phyloP scores from a whole-genome alignment of 2,113 vertebrate species.

The Eclectus roratus region DNA sequence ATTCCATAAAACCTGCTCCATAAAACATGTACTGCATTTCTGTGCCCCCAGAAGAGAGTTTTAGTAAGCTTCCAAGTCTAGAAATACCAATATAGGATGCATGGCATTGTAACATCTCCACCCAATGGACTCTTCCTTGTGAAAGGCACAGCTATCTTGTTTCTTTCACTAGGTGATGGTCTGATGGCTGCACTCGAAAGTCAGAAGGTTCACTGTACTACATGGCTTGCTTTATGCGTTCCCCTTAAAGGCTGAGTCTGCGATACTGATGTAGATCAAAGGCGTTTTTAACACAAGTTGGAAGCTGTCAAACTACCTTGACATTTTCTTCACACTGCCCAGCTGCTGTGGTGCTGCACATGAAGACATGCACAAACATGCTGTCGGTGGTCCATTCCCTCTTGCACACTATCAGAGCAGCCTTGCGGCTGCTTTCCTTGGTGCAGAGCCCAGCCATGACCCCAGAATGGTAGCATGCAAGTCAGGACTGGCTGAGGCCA shows the following conservation, averaged over 20 bases:
- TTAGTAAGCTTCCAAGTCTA: neutral
- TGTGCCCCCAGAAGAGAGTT: neutral
- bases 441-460: too few species aligned
- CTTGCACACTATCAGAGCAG: neutral
- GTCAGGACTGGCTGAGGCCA: neutral
- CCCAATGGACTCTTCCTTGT: neutral
- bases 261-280: neutral
- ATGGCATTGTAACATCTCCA: neutral
- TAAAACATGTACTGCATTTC: neutral
- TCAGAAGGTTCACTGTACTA: neutral
- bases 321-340: neutral
- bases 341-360: neutral
- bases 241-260: neutral
- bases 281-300: neutral
- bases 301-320: neutral
- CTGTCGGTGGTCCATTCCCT: neutral
- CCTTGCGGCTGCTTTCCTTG: neutral
- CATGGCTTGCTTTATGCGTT: neutral
- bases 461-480: neutral
- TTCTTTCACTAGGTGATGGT: neutral
- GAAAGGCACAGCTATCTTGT: neutral
- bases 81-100: neutral
- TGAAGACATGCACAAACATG: neutral
- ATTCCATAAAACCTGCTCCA: neutral
- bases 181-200: neutral